phyloP scores from a whole-genome alignment of 2,888 invertebrate species.

The Agriopis leucophaearia region DNA sequence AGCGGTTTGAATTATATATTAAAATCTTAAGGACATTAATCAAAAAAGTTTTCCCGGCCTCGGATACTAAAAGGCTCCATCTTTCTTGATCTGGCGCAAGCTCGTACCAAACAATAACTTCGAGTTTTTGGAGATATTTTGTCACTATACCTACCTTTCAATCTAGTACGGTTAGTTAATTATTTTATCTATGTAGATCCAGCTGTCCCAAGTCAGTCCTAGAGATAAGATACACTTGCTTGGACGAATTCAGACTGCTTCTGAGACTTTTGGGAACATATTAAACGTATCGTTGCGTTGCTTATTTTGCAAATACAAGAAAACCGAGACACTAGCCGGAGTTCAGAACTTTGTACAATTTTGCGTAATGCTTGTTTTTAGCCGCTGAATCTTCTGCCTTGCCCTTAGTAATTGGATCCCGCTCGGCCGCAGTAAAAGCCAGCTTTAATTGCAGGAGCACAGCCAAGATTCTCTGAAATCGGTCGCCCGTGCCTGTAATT shows the following conservation, averaged over 20 bases:
- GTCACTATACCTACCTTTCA: not conserved
- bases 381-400: slow-evolving; percentile 48
- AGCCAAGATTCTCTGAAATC: slow-evolving; percentile 79
- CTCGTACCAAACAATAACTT: not conserved
- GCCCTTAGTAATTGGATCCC: slow-evolving; percentile 71
- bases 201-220: no score
- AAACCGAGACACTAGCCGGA: no score
- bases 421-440: slow-evolving; percentile 70
- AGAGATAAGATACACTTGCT: no score
- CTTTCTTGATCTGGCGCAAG: not conserved
- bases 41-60: not conserved
- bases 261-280: no score
- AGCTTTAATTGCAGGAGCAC: slow-evolving; percentile 76
- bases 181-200: no score
- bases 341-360: not conserved
- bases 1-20: slow-evolving; percentile 29
- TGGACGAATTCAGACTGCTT: no score
- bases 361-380: not conserved
- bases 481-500: slow-evolving; percentile 69
- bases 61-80: not conserved
- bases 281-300: no score
- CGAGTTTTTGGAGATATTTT: not conserved
- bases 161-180: not conserved
- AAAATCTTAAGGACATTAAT: not conserved
- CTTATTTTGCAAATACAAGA: no score